Evolutionary conservation across 2,888 invertebrate species (phyloP).

Genomic region (Sminthurinus aureus): DNA sequence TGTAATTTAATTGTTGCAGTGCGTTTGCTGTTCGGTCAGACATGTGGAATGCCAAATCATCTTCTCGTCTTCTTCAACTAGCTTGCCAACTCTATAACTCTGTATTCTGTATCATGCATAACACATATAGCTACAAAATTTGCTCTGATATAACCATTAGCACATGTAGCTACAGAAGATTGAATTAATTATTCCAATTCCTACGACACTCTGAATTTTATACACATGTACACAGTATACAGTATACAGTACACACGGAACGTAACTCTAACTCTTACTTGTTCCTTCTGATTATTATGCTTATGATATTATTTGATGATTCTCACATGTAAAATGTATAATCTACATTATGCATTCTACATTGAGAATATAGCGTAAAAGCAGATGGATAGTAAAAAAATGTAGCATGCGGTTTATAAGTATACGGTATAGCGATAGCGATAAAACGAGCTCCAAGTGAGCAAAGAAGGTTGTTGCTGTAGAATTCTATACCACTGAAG

Average conservation of each 20-base stretch:
- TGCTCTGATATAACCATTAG: too few species aligned
- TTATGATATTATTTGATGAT: too few species aligned
- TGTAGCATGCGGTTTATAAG: too few species aligned
- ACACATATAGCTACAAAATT: not conserved
- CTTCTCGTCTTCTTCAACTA: constrained; percentile 8
- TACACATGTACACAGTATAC: constrained; percentile 2
- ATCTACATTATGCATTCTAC: too few species aligned
- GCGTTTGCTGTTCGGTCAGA: constrained; percentile 35
- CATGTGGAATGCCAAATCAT: constrained; percentile 32
- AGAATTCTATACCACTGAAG: not conserved
- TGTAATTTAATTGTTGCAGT: constrained; percentile 36
- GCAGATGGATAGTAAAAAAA: too few species aligned
- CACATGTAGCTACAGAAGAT: not conserved
- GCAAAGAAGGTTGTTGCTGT: not conserved
- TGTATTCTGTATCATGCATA: not conserved
- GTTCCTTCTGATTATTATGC: too few species aligned
- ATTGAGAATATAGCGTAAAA: too few species aligned
- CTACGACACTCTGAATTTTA: not conserved
- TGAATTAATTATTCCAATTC: constrained; percentile 12
- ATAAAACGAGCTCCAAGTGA: not conserved
- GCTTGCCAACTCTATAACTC: not conserved
- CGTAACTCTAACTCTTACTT: not conserved
- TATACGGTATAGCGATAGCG: not conserved
- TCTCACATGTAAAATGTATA: too few species aligned
- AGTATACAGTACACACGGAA: not conserved